A percentile compares a stretch with the other conserved stretches of the same genome.
Conservation (phyloP, 23 tunicate species). For the Trididemnum clinides region DNA sequence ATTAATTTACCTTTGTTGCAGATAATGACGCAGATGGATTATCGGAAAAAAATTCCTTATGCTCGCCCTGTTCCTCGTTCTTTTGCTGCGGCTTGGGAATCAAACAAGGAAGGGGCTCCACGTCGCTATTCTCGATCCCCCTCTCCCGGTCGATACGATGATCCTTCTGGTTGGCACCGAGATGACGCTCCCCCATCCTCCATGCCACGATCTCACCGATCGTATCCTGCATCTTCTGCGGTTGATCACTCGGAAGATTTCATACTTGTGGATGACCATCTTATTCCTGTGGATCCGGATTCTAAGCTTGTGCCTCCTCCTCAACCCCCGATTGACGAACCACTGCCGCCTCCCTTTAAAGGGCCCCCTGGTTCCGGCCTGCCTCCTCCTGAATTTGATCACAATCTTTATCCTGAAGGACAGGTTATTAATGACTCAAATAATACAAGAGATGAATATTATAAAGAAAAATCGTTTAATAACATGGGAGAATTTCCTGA, state of each 20-base stretch:
- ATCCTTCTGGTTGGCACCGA: conserved; percentile 30
- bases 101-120: conserved; percentile 82
- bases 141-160: conserved; percentile 52
- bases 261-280: not conserved
- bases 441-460: not conserved
- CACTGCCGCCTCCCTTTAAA: conserved; percentile 36
- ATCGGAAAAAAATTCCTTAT: conserved; percentile 78
- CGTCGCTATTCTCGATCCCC: conserved; percentile 57
- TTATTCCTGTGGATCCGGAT: not conserved
- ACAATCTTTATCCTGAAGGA: not conserved
- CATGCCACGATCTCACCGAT: not conserved
- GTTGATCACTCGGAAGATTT: too few species aligned
- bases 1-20: too few species aligned
- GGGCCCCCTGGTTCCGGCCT: conserved; percentile 23
- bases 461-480: not conserved
- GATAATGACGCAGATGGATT: conserved; percentile 41
- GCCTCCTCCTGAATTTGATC: conserved; percentile 26
- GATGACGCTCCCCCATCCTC: conserved; percentile 32
- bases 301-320: conserved; percentile 17
- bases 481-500: not conserved
- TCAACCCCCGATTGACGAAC: conserved; percentile 33
- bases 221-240: not conserved
- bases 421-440: not conserved
- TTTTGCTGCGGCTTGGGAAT: conserved; percentile 97
- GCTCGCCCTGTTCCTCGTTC: conserved; percentile 95